phyloP scores from a whole-genome alignment of 2,797 vertebrate genomes.

The Aplochiton taeniatus region DNA sequence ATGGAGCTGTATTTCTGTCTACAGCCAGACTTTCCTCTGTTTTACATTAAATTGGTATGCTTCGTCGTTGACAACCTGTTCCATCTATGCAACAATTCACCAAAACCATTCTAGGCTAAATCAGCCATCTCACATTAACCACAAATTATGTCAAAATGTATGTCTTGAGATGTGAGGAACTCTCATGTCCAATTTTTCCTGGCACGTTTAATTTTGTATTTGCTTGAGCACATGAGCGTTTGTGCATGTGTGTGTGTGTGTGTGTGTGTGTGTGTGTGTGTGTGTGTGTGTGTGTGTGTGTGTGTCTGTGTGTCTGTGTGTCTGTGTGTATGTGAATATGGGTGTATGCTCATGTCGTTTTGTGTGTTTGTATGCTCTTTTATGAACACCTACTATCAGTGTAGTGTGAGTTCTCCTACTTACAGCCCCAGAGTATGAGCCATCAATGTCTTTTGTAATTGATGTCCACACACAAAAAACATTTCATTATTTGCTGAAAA shows the following conservation, averaged over 20 bases:
- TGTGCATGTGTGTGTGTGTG: slow-evolving; percentile 8
- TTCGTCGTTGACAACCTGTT: slow-evolving; percentile 55
- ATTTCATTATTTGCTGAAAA: neutral
- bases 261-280: neutral
- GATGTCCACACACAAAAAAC: too few relatives aligned
- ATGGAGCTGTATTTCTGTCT: slow-evolving; percentile 50
- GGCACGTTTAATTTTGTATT: neutral
- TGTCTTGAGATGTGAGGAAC: neutral
- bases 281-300: neutral
- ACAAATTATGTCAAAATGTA: neutral
- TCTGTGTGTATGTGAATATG: neutral
- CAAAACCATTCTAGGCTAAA: neutral
- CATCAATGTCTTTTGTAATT: too few relatives aligned
- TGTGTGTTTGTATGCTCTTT: neutral
- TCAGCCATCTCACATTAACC: neutral
- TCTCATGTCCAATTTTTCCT: neutral
- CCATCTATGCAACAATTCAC: slow-evolving; percentile 34
- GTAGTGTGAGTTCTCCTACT: neutral
- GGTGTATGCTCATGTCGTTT: slow-evolving; percentile 7
- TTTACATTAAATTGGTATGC: slow-evolving; percentile 42
- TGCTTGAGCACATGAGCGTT: slow-evolving; percentile 5
- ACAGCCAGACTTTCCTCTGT: slow-evolving; percentile 50
- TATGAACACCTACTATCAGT: neutral
- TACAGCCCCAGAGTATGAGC: too few relatives aligned
- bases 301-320: neutral